A percentile compares a stretch with the other conserved stretches of the same genome.
These are phyloP conservation scores for Drosophila ogumai DNA, from an alignment of 1,140 invertebrate genomes.

Conservation along the genomic window DNA sequence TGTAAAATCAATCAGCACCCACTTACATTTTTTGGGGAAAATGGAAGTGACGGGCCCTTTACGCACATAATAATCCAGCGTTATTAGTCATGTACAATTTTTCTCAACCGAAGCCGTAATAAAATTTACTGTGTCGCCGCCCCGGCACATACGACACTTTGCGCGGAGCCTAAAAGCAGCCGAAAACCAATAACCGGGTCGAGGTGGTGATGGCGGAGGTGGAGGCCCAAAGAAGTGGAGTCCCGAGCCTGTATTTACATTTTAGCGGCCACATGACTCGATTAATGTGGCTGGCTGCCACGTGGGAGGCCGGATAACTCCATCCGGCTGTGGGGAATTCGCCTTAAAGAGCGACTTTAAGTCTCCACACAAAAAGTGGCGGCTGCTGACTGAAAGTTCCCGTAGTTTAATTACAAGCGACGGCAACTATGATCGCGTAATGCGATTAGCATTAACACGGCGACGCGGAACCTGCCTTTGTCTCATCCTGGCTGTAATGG, in stretches of 20 bases:
- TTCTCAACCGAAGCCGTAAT: conserved; percentile 65
- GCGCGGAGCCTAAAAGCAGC: conserved; percentile 26
- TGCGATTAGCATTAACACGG: conserved; percentile 61
- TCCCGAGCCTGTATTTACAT: conserved; percentile 45
- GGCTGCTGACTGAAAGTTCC: conserved; percentile 20
- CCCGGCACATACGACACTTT: conserved; percentile 18
- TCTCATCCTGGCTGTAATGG: conserved; percentile 33
- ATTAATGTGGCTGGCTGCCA: conserved; percentile 56
- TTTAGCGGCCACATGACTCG: conserved; percentile 49
- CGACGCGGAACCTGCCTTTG: conserved; percentile 4
- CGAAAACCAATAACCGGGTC: conserved; percentile 43
- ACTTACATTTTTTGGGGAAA: conserved; percentile 39
- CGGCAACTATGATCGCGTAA: conserved; percentile 73
- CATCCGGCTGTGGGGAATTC: not conserved
- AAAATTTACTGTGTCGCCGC: conserved; percentile 60
- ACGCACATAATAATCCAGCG: conserved; percentile 54
- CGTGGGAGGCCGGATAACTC: conserved; percentile 5
- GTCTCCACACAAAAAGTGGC: conserved; percentile 10
- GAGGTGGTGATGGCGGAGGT: conserved; percentile 6
- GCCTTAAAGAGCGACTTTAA: conserved; percentile 30
- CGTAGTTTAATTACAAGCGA: conserved; percentile 65
- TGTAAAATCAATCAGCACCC: conserved; percentile 19
- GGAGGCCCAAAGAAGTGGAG: conserved; percentile 12
- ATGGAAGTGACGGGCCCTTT: conserved; percentile 47
- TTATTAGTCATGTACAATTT: conserved; percentile 80